phyloP scores from a whole-genome alignment of 2,888 invertebrate species.

The Watsonalla binaria region DNA sequence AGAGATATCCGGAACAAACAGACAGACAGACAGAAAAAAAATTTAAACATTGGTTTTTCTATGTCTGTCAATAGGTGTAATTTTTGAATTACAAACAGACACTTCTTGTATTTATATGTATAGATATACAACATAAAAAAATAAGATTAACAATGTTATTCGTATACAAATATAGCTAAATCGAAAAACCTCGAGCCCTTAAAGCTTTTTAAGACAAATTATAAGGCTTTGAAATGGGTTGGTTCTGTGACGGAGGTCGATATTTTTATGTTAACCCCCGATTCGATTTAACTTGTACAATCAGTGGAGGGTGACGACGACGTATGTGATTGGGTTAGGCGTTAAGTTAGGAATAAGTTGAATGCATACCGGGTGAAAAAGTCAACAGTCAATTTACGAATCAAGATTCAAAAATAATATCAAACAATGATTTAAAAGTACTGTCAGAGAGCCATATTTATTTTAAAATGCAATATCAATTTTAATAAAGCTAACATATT shows the following conservation, averaged over 20 bases:
- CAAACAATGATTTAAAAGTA: too few relatives aligned
- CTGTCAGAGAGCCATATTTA: too few relatives aligned
- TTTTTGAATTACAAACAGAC: too few relatives aligned
- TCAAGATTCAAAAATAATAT: too few relatives aligned
- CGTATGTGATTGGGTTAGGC: conserved; percentile 13
- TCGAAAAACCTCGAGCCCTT: not conserved
- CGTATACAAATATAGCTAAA: not conserved
- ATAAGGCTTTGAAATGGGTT: conserved; percentile 1
- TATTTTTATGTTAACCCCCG: conserved; percentile 10
- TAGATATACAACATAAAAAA: not conserved
- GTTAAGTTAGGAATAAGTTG: conserved; percentile 5
- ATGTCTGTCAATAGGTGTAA: too few relatives aligned
- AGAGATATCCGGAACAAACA: too few relatives aligned
- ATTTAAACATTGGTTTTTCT: too few relatives aligned
- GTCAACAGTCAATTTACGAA: too few relatives aligned
- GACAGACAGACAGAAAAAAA: too few relatives aligned
- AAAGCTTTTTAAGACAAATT: not conserved
- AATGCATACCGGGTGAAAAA: conserved; percentile 5
- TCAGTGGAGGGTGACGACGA: conserved; percentile 21
- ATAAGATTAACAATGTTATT: not conserved
- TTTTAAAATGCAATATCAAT: too few relatives aligned
- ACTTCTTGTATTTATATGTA: too few relatives aligned
- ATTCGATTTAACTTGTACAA: conserved; percentile 35
- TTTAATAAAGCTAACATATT: too few relatives aligned
- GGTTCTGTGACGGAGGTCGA: not conserved